phyloP scores from a whole-genome alignment of 2,113 vertebrate species.

The Paraplagusia blochii region DNA sequence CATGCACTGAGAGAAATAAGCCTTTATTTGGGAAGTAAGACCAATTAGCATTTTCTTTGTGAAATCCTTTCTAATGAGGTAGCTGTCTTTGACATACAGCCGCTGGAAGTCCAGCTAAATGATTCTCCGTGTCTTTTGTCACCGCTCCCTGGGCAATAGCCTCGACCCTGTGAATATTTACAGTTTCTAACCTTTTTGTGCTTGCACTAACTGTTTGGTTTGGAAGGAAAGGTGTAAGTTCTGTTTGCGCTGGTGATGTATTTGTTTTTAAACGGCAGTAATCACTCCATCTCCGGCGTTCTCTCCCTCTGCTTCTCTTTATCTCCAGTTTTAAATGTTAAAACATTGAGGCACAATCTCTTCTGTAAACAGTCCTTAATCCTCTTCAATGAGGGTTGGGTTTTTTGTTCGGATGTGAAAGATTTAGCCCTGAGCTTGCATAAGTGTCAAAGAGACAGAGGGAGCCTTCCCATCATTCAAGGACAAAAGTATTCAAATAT shows the following conservation, averaged over 20 bases:
- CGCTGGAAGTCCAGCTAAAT: constrained; percentile 35
- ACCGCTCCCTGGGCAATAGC: constrained; percentile 24
- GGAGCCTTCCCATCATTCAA: background rate
- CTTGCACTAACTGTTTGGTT: constrained; percentile 23
- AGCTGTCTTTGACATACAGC: constrained; percentile 45
- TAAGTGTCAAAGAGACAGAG: background rate
- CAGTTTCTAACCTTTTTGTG: constrained; percentile 35
- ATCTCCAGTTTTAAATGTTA: constrained; percentile 4
- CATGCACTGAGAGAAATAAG: constrained; percentile 36
- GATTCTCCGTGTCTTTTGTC: constrained; percentile 27
- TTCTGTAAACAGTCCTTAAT: constrained; percentile 54
- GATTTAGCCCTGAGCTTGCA: background rate
- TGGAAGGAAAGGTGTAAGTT: constrained; percentile 29
- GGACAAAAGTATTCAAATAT: background rate
- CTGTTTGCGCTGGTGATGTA: background rate
- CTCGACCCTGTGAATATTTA: constrained; percentile 56
- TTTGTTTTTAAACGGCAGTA: constrained; percentile 2
- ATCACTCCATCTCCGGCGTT: background rate
- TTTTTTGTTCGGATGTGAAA: too few relatives aligned
- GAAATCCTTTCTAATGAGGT: constrained; percentile 60
- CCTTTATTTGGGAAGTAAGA: constrained; percentile 56
- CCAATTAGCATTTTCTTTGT: constrained; percentile 68
- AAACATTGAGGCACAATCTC: constrained; percentile 20
- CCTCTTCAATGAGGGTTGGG: background rate
- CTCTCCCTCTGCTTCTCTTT: constrained; percentile 7